Percentiles rank a stretch among this genome's conserved stretches.
Evolutionary conservation across 2,797 vertebrate genomes (phyloP).

Genomic region (Orientallactaga sibirica): DNA sequence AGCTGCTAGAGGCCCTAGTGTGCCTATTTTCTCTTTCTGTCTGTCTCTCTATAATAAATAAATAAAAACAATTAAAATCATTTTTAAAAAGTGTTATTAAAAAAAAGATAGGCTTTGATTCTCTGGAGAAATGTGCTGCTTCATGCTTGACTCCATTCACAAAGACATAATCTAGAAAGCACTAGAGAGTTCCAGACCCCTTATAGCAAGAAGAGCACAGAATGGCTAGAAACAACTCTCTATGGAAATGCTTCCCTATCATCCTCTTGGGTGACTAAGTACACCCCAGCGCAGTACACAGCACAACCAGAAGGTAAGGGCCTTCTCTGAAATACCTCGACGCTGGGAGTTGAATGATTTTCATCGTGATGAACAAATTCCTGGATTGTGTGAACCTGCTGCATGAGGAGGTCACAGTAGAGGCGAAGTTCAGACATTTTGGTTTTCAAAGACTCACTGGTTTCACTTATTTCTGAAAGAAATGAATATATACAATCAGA

Average conservation of each 20-base stretch:
- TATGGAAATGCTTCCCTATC: neutral
- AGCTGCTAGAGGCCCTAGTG: too few species aligned
- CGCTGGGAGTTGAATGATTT: conserved; percentile 88
- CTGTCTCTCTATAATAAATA: too few species aligned
- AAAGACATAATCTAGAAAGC: neutral
- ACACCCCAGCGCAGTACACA: neutral
- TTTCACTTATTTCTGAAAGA: conserved; percentile 93
- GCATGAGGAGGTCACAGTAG: conserved; percentile 98
- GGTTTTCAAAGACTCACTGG: conserved; percentile 96
- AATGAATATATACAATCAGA: conserved; percentile 53
- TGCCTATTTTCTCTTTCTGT: too few species aligned
- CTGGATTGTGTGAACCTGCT: conserved; percentile 98
- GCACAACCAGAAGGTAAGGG: neutral
- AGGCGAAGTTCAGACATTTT: conserved; percentile 99
- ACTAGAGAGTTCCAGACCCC: neutral
- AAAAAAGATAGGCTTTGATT: neutral
- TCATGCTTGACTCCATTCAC: conserved; percentile 30
- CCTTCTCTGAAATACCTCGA: conserved; percentile 90
- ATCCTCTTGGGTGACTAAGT: neutral
- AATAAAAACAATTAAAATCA: too few species aligned
- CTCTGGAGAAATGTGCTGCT: neutral
- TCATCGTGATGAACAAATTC: conserved; percentile 92
- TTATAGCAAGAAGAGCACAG: neutral
- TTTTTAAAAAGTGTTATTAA: too few species aligned
- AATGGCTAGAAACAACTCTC: neutral